phyloP scores from a whole-genome alignment of 2,113 vertebrate genomes.

The Macrotis lagotis region DNA sequence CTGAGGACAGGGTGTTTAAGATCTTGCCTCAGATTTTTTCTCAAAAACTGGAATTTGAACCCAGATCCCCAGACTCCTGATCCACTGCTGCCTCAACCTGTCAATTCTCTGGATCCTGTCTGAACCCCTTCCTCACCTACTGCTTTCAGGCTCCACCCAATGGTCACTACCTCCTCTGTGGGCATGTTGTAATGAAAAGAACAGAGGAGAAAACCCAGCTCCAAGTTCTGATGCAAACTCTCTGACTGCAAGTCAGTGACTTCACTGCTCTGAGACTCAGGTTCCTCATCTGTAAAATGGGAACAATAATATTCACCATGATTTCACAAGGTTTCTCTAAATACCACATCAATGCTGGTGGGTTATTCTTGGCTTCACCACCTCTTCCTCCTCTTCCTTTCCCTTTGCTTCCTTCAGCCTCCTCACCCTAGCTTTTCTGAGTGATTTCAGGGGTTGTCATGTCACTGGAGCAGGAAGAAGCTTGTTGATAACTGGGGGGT shows the following conservation, averaged over 20 bases:
- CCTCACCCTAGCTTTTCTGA: background rate
- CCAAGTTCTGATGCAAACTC: too few relatives aligned
- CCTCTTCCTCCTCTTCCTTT: background rate
- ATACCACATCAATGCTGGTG: background rate
- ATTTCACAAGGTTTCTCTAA: background rate
- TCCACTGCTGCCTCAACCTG: too few relatives aligned
- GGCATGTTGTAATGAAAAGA: background rate
- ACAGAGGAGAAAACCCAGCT: background rate
- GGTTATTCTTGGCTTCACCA: background rate
- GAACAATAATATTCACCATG: background rate
- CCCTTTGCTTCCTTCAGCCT: background rate
- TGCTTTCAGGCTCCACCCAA: background rate
- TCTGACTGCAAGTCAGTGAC: too few relatives aligned
- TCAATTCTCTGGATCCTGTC: fast-evolving
- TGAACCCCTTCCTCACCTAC: too few relatives aligned
- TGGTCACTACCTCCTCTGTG: background rate
- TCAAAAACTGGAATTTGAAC: background rate
- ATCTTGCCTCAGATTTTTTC: background rate
- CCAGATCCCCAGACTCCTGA: background rate
- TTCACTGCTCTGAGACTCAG: background rate
- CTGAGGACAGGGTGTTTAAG: background rate
- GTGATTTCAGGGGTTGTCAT: background rate
- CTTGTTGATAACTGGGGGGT: background rate
- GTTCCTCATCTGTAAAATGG: background rate
- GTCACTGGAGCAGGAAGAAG: background rate